These are phyloP conservation scores for Marronus borbonicus DNA, from an alignment of 2,888 invertebrate genomes.

Conservation along the genomic window DNA sequence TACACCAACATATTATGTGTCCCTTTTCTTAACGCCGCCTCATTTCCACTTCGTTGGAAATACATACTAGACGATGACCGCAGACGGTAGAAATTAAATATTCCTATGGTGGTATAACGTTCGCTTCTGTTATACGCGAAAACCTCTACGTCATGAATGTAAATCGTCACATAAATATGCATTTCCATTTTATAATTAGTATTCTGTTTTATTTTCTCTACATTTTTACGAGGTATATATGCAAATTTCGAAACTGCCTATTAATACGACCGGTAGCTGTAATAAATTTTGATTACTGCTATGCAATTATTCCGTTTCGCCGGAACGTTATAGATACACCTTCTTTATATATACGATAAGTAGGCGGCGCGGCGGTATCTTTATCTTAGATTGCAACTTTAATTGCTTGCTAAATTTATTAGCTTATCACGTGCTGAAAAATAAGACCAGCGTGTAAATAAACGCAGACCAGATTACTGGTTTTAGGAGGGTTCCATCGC, in stretches of 20 bases:
- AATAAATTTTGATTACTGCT: slow-evolving; percentile 48
- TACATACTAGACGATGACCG: slow-evolving; percentile 17
- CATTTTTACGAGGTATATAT: slow-evolving; percentile 49
- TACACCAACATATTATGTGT: no score
- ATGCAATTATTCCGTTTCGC: slow-evolving; percentile 34
- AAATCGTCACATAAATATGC: slow-evolving; percentile 52
- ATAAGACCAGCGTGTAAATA: slow-evolving; percentile 23
- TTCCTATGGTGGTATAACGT: slow-evolving; percentile 9
- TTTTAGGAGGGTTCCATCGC: neutral
- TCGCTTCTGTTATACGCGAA: slow-evolving; percentile 23
- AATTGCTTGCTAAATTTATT: slow-evolving; percentile 41
- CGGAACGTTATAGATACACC: slow-evolving; percentile 22
- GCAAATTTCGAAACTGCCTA: slow-evolving; percentile 48
- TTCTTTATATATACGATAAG: neutral
- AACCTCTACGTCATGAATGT: slow-evolving; percentile 47
- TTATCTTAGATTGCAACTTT: slow-evolving; percentile 44
- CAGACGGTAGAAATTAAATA: slow-evolving; percentile 39
- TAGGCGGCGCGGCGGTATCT: slow-evolving; percentile 21
- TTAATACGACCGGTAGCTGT: slow-evolving; percentile 45
- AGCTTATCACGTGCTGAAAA: slow-evolving; percentile 45
- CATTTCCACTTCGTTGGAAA: slow-evolving; percentile 6
- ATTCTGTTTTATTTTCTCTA: slow-evolving; percentile 51
- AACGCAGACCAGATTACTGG: neutral
- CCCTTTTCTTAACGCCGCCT: neutral
- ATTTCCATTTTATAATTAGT: slow-evolving; percentile 52